A percentile compares a stretch with the other conserved stretches of the same genome.
phyloP scores from a whole-genome alignment of 1,140 invertebrate species.

The Phocides pigmalion region DNA sequence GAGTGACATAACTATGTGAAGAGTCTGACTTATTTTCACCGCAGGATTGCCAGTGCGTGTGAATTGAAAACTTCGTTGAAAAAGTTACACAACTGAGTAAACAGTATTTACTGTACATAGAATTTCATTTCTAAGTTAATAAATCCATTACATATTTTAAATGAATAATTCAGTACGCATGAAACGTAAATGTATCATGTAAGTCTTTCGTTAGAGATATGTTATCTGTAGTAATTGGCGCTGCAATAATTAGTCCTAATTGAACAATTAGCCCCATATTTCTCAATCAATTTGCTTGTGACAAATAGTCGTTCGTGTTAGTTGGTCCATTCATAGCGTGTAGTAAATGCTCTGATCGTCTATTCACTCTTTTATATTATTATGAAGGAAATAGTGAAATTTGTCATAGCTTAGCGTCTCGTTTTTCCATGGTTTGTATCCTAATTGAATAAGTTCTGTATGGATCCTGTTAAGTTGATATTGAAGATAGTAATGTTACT shows the following conservation, averaged over 20 bases:
- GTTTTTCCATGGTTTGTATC: no score
- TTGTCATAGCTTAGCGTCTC: no score
- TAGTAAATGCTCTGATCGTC: neutral
- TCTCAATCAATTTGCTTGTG: conserved; percentile 26
- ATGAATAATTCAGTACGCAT: neutral
- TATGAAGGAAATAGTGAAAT: neutral
- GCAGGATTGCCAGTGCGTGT: no score
- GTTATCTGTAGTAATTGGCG: conserved; percentile 4
- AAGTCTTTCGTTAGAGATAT: neutral
- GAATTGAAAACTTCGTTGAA: neutral
- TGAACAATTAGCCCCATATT: conserved; percentile 27
- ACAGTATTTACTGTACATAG: no score
- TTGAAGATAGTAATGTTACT: no score
- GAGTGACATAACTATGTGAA: no score
- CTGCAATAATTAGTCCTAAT: conserved; percentile 22
- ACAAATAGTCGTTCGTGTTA: conserved; percentile 13
- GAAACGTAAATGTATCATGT: neutral
- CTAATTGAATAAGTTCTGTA: no score
- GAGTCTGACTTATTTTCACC: no score
- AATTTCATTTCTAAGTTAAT: neutral
- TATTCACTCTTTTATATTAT: neutral
- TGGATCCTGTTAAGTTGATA: no score
- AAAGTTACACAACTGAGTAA: no score
- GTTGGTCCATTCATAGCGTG: conserved; percentile 1
- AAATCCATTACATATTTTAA: neutral